Base-by-base conservation (phyloP, 2,888 invertebrate genomes). In the Pandemis cinnamomeana region DNA sequence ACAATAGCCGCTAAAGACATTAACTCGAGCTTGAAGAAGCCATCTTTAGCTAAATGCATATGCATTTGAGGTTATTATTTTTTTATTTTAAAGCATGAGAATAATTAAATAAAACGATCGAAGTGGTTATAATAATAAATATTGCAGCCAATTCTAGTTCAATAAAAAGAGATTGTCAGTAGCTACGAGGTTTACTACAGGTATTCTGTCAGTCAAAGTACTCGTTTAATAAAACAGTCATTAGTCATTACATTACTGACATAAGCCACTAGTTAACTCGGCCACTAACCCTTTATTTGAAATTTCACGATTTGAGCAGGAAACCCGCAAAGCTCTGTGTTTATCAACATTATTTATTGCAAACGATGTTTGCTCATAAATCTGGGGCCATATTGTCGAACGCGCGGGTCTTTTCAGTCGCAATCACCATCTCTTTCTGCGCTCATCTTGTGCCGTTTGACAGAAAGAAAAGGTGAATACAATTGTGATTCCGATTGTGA, bases 261-360 rank as follows among this genome's bases (percentile, higher is more conserved):
- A 76, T 76, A 77, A 79, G 64, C 75, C 80, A 72, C 79, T 82
- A 78, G 79, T 85, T 87, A 85, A 79, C 75, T 76, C 74, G 75
- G 76, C 71, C 11, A 72, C 80, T 80, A 87, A 84, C 82, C 82
- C 82, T 80, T 87, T 80, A 89, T 90, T 90, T 89, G 76, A 83
- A 87, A 89, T 89, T 89, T 90, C 89, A 90, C 86, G 88, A 83
- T 80, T 78, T 67, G 75, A 74, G 60, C 61, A 76, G 75, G 76
- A 74, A 73, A 75, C 60, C 42, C 46, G 46, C 58, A 72, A 53
- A 70, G 51, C 66, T 61, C 61, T 71, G 58, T 58, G 27, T 58
- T 10, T 58, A 58, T 36, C 27, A 4, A 36, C 27, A 27, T 27
- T 6, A 15, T 55, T 20, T 55, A 20, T 20, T 20, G 3, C 55